phyloP scores from a whole-genome alignment of 2,797 vertebrate species.

The Coilia nasus region DNA sequence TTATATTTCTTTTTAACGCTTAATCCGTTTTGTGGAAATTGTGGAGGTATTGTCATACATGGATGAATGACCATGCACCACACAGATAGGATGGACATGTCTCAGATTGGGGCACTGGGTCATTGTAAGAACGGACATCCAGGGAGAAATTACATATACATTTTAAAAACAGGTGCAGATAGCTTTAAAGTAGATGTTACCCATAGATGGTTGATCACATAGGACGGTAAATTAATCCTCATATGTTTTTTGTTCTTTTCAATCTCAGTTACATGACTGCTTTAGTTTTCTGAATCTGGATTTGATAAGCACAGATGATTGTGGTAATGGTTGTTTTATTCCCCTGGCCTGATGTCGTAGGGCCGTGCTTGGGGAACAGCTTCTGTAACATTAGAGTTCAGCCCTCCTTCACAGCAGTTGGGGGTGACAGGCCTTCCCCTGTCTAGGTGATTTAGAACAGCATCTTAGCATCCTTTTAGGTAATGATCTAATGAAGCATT shows the following conservation, averaged over 20 bases:
- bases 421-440: neutral
- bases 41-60: no score
- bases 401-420: neutral
- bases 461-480: slow-evolving; percentile 3
- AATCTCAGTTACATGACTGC: neutral
- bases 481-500: slow-evolving; percentile 23
- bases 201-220: no score
- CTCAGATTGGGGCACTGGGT: no score
- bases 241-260: neutral
- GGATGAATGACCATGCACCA: no score
- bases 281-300: neutral
- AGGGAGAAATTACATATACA: no score
- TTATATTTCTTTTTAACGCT: no score
- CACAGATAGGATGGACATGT: no score
- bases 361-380: neutral
- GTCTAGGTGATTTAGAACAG: neutral
- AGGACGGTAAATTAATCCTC: no score
- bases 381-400: neutral
- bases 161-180: no score
- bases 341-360: neutral
- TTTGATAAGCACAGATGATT: neutral
- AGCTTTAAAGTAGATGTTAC: no score
- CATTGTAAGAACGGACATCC: no score
- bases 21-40: no score
- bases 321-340: neutral